Evolutionary conservation across 2,888 invertebrate species (phyloP).

Genomic region (Nudaria mundana): DNA sequence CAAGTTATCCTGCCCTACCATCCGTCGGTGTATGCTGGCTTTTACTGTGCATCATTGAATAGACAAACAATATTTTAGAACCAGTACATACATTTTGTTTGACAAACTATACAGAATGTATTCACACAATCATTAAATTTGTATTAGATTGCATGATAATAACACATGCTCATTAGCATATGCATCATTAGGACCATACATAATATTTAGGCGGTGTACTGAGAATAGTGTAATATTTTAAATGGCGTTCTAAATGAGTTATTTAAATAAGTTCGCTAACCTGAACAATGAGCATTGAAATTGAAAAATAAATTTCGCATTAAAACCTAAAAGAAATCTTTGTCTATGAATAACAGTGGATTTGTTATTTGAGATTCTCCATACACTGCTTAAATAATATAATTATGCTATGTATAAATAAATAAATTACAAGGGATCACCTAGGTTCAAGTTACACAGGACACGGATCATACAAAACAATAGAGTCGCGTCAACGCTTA

Average conservation of each 20-base stretch:
- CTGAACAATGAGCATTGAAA: too few species aligned
- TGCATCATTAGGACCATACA: conserved; percentile 35
- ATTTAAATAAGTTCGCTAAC: too few species aligned
- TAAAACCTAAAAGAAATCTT: too few species aligned
- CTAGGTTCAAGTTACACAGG: conserved; percentile 51
- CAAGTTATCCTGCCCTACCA: too few species aligned
- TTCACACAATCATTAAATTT: conserved; percentile 20
- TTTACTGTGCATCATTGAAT: conserved; percentile 33
- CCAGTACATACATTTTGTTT: conserved; percentile 23
- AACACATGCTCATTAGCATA: too few species aligned
- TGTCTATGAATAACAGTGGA: too few species aligned
- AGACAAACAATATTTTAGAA: conserved; percentile 24
- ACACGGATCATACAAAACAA: conserved; percentile 29
- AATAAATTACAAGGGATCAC: conserved; percentile 50
- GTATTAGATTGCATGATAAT: conserved; percentile 25
- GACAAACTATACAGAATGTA: conserved; percentile 11
- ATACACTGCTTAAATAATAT: background rate
- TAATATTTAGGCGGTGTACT: too few species aligned
- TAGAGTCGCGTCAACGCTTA: conserved; percentile 42
- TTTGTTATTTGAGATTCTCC: too few species aligned
- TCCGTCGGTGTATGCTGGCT: too few species aligned
- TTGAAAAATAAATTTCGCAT: too few species aligned
- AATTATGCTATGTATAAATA: conserved; percentile 38
- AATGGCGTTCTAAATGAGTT: too few species aligned
- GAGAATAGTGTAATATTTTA: too few species aligned